Base-by-base conservation (phyloP, 1,140 invertebrate species). In the Ptiloglossa arizonensis region DNA sequence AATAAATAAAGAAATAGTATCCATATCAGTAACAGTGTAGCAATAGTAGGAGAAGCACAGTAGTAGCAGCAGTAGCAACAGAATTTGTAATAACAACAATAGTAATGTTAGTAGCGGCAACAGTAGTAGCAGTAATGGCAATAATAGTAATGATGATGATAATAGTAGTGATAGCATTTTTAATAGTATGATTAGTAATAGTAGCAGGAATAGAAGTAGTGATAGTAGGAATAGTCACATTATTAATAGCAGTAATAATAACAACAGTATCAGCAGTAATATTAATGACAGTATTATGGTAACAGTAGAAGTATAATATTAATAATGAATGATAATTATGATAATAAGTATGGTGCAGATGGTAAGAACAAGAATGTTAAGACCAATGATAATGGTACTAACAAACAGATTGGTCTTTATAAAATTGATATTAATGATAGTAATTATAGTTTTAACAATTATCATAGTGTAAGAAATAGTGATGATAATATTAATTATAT, bases 341-440 rank as follows among this genome's bases (percentile, higher is more conserved):
- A 27, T 69, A 66, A 76, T 50, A 78, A 77, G 44, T 64, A 60
- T 15, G 57, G 9, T 29, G 2, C 15, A n/a, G 32, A 50, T 60
- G 41, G 60, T 64, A 56, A 67, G 32, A 9, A 27, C 41, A n/a
- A 6, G 5, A 24, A 3, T 73, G 72, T 64, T 68, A 35, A 67
- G 19, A 38, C 19, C 79, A 81, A 63, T 80, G 64, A 72, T 63
- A 80, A 52, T 68, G 41, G 38, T 73, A 70, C 35, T 32, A 72
- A 46, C 38, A 32, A 59, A 32, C 35, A 57, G 52, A 56, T n/a
- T 44, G 73, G 46, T 59, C 35, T 66, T 70, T 60, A 32, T 71
- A 75, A 59, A 83, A 72, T 59, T 68, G 22, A 64, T 79, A 80
- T 76, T 62, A 48, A 57, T 19, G 32, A 54, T 52, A 62, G 32